Evolutionary conservation across 2,888 invertebrate genomes (phyloP).

Genomic region (Gonocerus acuteangulatus): DNA sequence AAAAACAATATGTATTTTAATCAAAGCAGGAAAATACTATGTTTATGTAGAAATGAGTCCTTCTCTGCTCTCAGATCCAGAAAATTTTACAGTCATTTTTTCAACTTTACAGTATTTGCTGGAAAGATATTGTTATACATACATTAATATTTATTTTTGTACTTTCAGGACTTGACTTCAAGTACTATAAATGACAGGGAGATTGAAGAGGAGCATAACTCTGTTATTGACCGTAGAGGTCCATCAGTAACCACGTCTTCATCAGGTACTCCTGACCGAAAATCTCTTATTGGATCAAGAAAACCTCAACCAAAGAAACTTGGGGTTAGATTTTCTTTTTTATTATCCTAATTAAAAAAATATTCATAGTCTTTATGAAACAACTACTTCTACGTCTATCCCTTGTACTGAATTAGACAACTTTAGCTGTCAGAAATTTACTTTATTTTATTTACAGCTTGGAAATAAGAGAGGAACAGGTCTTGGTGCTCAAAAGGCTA

Average conservation of each 20-base stretch:
- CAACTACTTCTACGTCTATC: not conserved
- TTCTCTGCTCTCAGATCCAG: no score
- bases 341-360: not conserved
- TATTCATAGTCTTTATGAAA: not conserved
- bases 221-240: not conserved
- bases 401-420: not conserved
- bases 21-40: no score
- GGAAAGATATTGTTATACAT: no score
- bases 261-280: slow-evolving; percentile 44
- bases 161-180: no score
- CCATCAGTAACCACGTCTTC: slow-evolving; percentile 1
- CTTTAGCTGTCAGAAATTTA: not conserved
- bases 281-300: slow-evolving; percentile 63
- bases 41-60: no score
- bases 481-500: slow-evolving; percentile 89
- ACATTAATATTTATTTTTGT: no score
- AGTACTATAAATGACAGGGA: no score
- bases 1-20: no score
- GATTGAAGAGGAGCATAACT: no score
- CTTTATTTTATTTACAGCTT: no score
- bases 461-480: slow-evolving; percentile 75
- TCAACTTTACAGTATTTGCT: no score
- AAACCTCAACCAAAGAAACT: slow-evolving; percentile 62
- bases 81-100: no score
- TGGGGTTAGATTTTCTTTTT: slow-evolving; percentile 50